phyloP scores from a whole-genome alignment of 2,113 vertebrate species.

The Bothrops jararaca region DNA sequence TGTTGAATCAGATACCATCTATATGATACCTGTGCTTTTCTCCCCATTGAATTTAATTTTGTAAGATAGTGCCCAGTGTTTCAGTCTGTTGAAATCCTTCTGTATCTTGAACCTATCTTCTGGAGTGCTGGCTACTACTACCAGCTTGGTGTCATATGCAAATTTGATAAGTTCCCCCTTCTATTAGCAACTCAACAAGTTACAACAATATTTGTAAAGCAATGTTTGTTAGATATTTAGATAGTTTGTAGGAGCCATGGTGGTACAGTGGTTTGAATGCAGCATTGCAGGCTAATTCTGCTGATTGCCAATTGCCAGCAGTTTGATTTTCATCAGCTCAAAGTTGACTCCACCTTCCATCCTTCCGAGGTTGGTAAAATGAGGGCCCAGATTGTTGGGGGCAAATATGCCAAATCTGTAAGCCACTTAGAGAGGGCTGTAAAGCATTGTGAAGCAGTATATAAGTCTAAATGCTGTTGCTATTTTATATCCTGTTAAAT shows the following conservation, averaged over 20 bases:
- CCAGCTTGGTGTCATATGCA: neutral
- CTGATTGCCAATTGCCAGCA: neutral
- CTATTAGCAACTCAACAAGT: constrained; percentile 23
- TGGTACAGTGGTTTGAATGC: neutral
- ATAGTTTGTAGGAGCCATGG: neutral
- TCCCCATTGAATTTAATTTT: neutral
- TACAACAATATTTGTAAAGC: constrained; percentile 1
- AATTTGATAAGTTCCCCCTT: neutral
- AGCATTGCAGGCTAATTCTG: neutral
- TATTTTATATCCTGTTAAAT: constrained; percentile 10
- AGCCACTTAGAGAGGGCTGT: neutral
- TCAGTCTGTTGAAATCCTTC: neutral
- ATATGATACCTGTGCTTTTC: neutral
- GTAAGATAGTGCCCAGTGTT: neutral
- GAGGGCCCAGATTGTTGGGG: neutral
- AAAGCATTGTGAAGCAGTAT: neutral
- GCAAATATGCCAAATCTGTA: neutral
- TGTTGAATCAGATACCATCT: neutral
- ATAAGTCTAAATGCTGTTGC: neutral
- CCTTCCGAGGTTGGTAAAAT: neutral
- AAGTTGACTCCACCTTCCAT: neutral
- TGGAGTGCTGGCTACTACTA: neutral
- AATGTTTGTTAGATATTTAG: constrained; percentile 5
- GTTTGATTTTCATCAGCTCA: neutral
- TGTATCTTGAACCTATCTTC: neutral